Evolutionary conservation across 2,113 vertebrate genomes (phyloP).

Genomic region (Cottus gobio): DNA sequence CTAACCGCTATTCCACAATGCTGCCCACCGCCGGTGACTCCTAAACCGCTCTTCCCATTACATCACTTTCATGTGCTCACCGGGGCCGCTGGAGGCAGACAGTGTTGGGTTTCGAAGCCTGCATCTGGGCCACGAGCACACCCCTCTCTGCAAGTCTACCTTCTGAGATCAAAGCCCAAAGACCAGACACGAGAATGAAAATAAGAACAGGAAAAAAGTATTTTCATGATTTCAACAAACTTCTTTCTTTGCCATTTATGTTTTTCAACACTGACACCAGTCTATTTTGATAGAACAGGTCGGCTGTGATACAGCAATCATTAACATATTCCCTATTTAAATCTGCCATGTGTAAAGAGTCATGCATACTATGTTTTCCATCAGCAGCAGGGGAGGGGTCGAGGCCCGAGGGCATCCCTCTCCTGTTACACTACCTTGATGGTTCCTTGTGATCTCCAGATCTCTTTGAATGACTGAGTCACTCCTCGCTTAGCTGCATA

Average conservation of each 20-base stretch:
- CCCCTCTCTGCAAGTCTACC: conserved; percentile 7
- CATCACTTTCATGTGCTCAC: conserved; percentile 68
- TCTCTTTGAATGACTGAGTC: conserved; percentile 53
- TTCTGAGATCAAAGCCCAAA: conserved; percentile 49
- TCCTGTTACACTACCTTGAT: conserved; percentile 48
- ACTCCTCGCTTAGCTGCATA: conserved; percentile 5
- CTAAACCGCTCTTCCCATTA: conserved; percentile 66
- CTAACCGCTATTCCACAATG: conserved; percentile 54
- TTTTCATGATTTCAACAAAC: not conserved
- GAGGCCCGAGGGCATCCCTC: conserved; percentile 50
- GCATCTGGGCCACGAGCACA: conserved; percentile 18
- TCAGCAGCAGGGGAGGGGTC: conserved; percentile 6
- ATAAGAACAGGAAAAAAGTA: not conserved
- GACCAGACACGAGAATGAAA: conserved; percentile 10
- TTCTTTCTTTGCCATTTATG: not conserved
- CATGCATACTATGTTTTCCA: conserved; percentile 22
- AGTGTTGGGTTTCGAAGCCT: conserved; percentile 67
- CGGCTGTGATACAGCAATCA: not conserved
- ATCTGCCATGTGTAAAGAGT: conserved; percentile 30
- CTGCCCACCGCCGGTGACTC: conserved; percentile 51
- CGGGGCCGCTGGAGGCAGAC: conserved; percentile 41
- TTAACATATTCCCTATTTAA: conserved; percentile 7
- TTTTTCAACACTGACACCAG: not conserved
- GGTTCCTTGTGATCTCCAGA: conserved; percentile 51
- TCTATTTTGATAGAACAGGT: not conserved